Evolutionary conservation across 2,888 invertebrate genomes (phyloP), one percentile per base, ranked within the genome.

Genomic region (Netelia fuscicornis): DNA sequence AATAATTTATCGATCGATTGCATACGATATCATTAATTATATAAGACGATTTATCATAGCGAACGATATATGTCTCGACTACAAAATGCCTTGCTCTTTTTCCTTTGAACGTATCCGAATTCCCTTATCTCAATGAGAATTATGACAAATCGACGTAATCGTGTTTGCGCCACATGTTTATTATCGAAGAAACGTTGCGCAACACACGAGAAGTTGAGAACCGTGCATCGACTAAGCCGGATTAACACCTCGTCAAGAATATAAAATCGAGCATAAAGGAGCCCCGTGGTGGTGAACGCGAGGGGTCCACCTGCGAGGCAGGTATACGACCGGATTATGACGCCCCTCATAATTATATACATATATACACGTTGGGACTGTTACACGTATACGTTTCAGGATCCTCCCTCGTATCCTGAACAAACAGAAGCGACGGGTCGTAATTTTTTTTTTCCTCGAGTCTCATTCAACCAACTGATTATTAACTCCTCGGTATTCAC

Each of bases 281-380:
- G 77, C 82, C 71, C 44, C 74, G 62, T 37, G 58, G 83, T 72
- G 74, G 78, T 76, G 70, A 56, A 78, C 30, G 52, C 42, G 67
- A 30, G 70, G 56, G 67, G 58, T 80, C 82, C 82, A 85, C 82
- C 79, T 79, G 85, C 65, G 58, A 75, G 87, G 86, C 87, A 86
- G 87, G 87, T 80, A 84, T 87, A 87, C 84, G 81, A 87, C 78
- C 77, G 87, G 86, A 87, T 87, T 87, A 87, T 86, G 83, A 83
- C 86, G 86, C 86, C 86, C 84, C 87, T 85, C 84, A 83, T 86
- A 87, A 87, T 87, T 82, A 79, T 87, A 44, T 78, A 62, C 74
- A 77, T 48, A 48, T 54, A 56, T 68, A 74, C 70, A 70, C 71
- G 58, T 68, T 58, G 25, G 48, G 60, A 25, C 23, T 67, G 54